Base-by-base conservation (phyloP, 1,140 invertebrate genomes). In the Diorhabda carinulata region DNA sequence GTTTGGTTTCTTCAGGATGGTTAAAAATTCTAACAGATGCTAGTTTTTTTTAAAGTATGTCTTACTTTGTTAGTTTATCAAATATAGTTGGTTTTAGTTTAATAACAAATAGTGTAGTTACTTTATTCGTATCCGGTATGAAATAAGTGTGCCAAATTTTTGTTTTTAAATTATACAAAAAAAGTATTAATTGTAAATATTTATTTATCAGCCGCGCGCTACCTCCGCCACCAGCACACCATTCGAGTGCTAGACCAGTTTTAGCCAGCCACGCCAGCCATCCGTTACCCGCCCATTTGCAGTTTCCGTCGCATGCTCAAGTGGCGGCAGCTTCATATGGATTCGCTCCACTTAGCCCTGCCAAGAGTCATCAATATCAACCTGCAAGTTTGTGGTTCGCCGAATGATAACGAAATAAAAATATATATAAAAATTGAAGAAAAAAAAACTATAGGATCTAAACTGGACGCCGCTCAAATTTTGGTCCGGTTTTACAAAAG, bases 241-340 rank as follows among this genome's bases (percentile, higher is more conserved):
- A 95, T 82, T 90, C 90, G n/a, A 70, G 65, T 76, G 91, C 91
- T 70, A 84, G 92, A 74, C 91, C 92, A 72, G 88, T 94, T 64
- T 81, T 92, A 73, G 87, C 90, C n/a, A 86, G 87, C 64, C 86
- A 88, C 78, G 84, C 90, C 64, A 85, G 87, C 66, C 92, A 94
- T 79, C 92, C 92, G 65, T 82, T 94, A 74, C 93, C 93, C 68
- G 92, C 93, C 5, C 93, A 95, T 81, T 88, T 94, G 83, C 92
- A 93, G 81, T 89, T 91, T 76, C 88, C 86, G 69, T 84, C 87
- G 42, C 88, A 89, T 74, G 84, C 87, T 66, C 87, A 87, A 77
- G 82, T 79, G 70, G 82, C 87, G 71, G 84, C 85, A n/a, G 87
- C 87, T 25, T 86, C 84, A 71, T 88, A 90, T 76, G 88, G 88